phyloP scores from a whole-genome alignment of 2,888 invertebrate genomes.

The Apantesis nais region DNA sequence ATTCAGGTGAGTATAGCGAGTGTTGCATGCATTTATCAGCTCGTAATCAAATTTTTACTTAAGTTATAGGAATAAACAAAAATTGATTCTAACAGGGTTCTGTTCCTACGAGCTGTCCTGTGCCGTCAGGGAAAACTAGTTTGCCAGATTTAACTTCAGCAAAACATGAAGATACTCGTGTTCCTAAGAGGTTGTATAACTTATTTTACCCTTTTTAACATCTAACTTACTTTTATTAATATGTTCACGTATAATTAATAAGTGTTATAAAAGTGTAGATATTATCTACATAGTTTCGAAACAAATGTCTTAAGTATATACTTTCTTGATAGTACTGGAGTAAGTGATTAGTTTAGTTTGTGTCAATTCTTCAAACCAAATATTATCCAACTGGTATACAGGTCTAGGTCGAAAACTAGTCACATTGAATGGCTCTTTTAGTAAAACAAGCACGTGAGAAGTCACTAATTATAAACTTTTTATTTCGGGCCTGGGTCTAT shows the following conservation, averaged over 20 bases:
- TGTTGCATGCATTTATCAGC: background rate
- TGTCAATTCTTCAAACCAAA: background rate
- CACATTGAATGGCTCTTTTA: background rate
- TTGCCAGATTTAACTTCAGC: constrained; percentile 60
- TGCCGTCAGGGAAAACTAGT: constrained; percentile 64
- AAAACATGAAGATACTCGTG: constrained; percentile 48
- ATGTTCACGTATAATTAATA: background rate
- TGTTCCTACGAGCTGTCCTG: constrained; percentile 50
- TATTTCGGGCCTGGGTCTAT: too few relatives aligned
- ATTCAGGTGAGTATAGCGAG: background rate
- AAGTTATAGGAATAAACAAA: background rate
- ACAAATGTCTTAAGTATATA: too few relatives aligned
- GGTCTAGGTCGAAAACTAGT: background rate
- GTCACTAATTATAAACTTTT: too few relatives aligned
- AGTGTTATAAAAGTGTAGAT: background rate
- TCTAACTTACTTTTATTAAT: background rate
- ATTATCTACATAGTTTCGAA: too few relatives aligned
- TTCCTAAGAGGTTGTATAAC: constrained; percentile 53
- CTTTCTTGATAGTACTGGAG: background rate
- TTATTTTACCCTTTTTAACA: background rate
- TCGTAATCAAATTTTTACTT: background rate
- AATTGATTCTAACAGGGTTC: constrained; percentile 48
- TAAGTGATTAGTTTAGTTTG: background rate
- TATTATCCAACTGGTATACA: background rate
- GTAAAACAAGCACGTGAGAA: background rate